Conservation (phyloP, 1,140 invertebrate genomes). For the Medauroidea extradentata region DNA sequence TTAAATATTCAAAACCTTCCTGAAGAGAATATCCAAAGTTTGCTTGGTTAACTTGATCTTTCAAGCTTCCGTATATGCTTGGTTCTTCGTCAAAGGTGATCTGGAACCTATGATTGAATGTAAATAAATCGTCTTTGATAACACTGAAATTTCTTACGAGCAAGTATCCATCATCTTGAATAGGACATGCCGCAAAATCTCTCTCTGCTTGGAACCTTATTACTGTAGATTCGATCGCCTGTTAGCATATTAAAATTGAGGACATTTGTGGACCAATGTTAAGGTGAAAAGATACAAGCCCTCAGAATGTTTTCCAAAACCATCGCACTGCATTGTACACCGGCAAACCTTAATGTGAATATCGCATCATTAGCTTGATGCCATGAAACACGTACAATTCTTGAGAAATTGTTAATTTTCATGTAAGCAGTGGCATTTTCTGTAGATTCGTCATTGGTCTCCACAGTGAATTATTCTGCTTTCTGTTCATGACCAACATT, state of each 20-base stretch:
- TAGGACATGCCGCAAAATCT: background rate
- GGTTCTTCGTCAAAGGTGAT: slow-evolving; percentile 1
- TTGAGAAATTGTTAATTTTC: background rate
- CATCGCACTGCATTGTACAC: slow-evolving; percentile 8
- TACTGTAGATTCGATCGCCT: background rate
- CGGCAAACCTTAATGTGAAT: slow-evolving; percentile 1
- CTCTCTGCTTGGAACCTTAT: background rate
- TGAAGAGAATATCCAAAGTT: background rate
- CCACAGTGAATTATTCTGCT: slow-evolving; percentile 38
- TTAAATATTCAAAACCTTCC: background rate
- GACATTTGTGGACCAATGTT: background rate
- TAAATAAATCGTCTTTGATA: background rate
- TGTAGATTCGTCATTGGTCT: background rate
- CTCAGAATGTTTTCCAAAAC: slow-evolving; percentile 9
- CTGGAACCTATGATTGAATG: background rate
- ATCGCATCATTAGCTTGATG: background rate
- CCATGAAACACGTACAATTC: slow-evolving; percentile 1
- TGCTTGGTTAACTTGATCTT: background rate
- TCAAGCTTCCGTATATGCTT: background rate
- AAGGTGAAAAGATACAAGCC: background rate
- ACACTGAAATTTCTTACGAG: background rate
- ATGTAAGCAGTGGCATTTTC: slow-evolving; percentile 3
- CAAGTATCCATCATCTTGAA: background rate
- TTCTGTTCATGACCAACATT: slow-evolving; percentile 33
- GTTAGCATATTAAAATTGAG: background rate